Percentiles rank a stretch among this genome's conserved stretches.
Evolutionary conservation across 1,140 invertebrate species (phyloP).

Genomic region (Procambarus clarkii): DNA sequence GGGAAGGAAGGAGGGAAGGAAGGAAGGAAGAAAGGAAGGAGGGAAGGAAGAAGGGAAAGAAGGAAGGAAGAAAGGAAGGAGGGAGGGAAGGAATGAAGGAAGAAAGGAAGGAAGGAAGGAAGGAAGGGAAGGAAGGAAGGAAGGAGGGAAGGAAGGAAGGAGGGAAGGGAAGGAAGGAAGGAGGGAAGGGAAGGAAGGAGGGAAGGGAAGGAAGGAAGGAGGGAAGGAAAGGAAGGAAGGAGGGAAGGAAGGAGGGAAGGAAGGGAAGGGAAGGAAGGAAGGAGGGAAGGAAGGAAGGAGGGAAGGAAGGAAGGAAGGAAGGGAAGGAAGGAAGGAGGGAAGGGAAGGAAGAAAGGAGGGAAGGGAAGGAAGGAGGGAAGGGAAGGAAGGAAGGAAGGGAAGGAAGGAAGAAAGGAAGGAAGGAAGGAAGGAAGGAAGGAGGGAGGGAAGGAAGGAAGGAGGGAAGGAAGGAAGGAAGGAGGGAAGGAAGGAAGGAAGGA

Average conservation of each 20-base stretch:
- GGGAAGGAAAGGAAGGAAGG: background rate
- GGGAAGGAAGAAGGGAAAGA: background rate
- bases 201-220: background rate
- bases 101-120: background rate
- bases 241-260: background rate
- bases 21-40: background rate
- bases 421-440: no score
- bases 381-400: no score
- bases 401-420: background rate
- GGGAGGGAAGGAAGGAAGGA: no score
- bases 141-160: background rate
- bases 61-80: background rate
- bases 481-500: no score
- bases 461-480: no score
- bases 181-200: background rate
- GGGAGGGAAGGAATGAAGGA: background rate
- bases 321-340: background rate
- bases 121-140: background rate
- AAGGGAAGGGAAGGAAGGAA: constrained; percentile 1
- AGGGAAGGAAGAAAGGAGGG: no score
- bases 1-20: background rate
- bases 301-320: background rate
- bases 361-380: no score
- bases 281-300: background rate
- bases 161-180: no score